Percentiles rank a stretch among this genome's conserved stretches.
Evolutionary conservation across 2,113 vertebrate species (phyloP).

Genomic region (Eolophus roseicapilla): DNA sequence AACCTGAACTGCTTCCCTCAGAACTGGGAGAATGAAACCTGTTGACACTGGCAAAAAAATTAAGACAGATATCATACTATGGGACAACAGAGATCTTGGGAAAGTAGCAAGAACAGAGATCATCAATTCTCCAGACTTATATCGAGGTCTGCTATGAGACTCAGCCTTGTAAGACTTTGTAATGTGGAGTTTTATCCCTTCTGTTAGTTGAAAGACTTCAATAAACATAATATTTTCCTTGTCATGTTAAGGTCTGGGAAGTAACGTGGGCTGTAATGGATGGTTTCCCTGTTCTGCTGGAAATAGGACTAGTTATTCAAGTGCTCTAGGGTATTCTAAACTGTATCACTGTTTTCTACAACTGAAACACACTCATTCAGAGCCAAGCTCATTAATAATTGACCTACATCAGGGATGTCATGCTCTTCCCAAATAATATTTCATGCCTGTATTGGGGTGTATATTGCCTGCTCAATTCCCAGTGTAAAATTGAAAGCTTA

Average conservation of each 20-base stretch:
- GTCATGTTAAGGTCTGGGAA: neutral
- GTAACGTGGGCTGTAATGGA: neutral
- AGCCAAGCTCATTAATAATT: slow-evolving; percentile 60
- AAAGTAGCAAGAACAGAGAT: neutral
- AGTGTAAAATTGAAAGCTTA: slow-evolving; percentile 47
- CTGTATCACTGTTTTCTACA: neutral
- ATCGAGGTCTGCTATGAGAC: neutral
- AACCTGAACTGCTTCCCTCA: neutral
- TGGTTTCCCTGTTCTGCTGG: slow-evolving; percentile 8
- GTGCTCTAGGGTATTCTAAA: slow-evolving; percentile 15
- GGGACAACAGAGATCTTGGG: neutral
- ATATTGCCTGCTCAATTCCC: neutral
- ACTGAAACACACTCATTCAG: slow-evolving; percentile 20
- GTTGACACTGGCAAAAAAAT: neutral
- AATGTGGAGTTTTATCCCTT: slow-evolving; percentile 26
- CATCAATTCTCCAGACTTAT: neutral
- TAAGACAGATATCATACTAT: neutral
- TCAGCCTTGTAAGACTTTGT: neutral
- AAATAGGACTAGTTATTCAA: neutral
- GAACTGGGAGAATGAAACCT: neutral
- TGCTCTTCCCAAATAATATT: slow-evolving; percentile 45
- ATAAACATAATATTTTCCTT: neutral
- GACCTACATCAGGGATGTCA: neutral
- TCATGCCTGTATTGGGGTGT: slow-evolving; percentile 32
- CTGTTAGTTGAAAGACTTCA: neutral